Conservation (phyloP, 2,113 vertebrate species). For the Excalfactoria chinensis region DNA sequence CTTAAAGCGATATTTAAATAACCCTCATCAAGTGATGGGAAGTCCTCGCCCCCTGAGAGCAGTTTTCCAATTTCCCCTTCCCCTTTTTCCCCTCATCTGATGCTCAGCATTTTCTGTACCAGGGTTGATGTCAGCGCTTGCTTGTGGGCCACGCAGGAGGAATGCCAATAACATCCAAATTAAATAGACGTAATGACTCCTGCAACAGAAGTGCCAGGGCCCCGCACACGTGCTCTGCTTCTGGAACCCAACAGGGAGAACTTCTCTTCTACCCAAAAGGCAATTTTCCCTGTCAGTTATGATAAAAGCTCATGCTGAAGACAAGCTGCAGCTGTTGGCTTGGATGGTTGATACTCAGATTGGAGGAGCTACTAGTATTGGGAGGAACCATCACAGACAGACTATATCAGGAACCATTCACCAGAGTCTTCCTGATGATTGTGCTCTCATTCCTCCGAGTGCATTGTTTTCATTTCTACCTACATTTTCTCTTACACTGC, state of each 20-base stretch:
- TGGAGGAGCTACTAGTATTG: neutral
- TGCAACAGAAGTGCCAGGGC: neutral
- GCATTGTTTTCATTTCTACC: neutral
- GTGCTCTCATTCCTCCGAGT: neutral
- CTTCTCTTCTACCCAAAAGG: neutral
- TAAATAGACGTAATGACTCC: neutral
- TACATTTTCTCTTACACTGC: neutral
- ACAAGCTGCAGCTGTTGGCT: neutral
- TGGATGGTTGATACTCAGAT: neutral
- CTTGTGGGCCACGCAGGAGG: accelerated
- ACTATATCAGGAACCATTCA: neutral
- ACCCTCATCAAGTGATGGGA: neutral
- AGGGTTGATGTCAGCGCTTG: neutral
- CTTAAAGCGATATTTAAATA: neutral
- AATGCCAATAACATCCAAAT: neutral
- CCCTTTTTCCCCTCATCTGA: neutral
- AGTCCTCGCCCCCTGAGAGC: neutral
- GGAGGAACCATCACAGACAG: neutral
- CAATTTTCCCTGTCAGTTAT: neutral
- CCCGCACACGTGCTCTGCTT: accelerated
- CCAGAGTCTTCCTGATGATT: neutral
- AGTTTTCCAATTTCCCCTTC: neutral
- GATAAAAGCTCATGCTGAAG: neutral
- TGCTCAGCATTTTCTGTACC: neutral
- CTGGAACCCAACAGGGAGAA: neutral